Base-by-base conservation (phyloP, 2,888 invertebrate genomes). In the Parelbella ahira region DNA sequence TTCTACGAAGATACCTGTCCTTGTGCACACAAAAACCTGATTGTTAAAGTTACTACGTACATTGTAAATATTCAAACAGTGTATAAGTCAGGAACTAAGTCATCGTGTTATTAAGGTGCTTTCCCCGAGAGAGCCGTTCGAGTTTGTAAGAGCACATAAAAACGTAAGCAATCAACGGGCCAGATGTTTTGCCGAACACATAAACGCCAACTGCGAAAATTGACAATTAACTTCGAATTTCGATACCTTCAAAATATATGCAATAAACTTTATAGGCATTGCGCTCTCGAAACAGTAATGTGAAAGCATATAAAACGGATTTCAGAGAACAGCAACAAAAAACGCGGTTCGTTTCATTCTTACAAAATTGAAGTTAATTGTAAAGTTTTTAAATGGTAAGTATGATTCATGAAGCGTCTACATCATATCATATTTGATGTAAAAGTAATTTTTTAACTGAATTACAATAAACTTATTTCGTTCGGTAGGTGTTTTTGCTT, bases 101-200 rank as follows among this genome's bases (percentile, higher is more conserved):
- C 30, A 19, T 18, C 23, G 18, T 18, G 8, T 23, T 32, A 32
- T 32, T 20, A 33, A 25, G 25, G 25, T 32, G 20, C 32, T 41
- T 41, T 68, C 53, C 52, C 54, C 54, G 52, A 52, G 61, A 44
- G 38, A 47, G 56, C 51, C 44, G 39, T 36, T 37, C 34, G 59
- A 70, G 76, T 73, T 74, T 68, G 70, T 70, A 76, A 80, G 78
- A 77, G 76, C 75, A 67, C 77, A 78, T 83, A 81, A 82, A 80
- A 81, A 79, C 73, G 75, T 71, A 68, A 75, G 74, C 79, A 81
- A 83, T 80, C 81, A 81, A 68, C 60, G 61, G 57, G 72, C 79
- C 80, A 80, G 80, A 74, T 83, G 82, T 77, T 82, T 80, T 71
- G 67, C 76, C 61, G 60, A 67, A 66, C 69, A 68, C 76, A 77